These are phyloP conservation scores for Gallinago stenura DNA, from an alignment of 2,797 vertebrate species.

Conservation along the genomic window DNA sequence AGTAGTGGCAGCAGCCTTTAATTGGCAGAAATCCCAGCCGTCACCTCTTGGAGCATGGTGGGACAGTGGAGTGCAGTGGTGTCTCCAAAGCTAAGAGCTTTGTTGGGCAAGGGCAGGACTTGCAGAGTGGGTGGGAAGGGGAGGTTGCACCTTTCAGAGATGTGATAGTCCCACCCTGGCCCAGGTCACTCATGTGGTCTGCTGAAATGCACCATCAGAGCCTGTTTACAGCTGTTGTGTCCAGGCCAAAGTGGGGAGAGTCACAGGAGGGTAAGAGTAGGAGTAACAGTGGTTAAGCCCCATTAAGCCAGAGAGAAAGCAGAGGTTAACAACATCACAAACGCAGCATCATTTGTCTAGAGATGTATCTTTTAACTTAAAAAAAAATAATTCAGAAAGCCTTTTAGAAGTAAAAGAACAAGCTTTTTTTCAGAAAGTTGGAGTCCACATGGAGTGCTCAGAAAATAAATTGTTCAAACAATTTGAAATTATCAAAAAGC, in stretches of 20 bases:
- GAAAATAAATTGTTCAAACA: not conserved
- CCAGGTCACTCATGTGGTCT: not conserved
- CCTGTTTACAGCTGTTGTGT: not conserved
- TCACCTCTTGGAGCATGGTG: fast-evolving
- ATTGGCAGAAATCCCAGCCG: not conserved
- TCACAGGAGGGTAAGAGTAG: not conserved
- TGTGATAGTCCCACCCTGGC: not conserved
- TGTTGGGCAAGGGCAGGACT: fast-evolving
- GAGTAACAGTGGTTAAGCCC: not conserved
- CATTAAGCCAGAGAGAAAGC: not conserved
- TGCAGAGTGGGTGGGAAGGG: not conserved
- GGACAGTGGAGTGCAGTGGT: not conserved
- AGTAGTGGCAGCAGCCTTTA: not conserved
- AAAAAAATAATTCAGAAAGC: not conserved
- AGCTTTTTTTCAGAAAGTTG: not conserved
- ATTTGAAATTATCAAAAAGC: not conserved
- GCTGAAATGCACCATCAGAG: fast-evolving
- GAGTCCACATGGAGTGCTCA: not conserved
- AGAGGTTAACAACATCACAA: not conserved
- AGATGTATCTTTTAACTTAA: not conserved
- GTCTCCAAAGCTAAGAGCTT: not conserved
- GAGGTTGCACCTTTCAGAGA: not conserved
- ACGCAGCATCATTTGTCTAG: not conserved
- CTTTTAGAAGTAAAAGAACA: not conserved
- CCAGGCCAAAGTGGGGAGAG: not conserved